These are phyloP conservation scores for Lochmaea capreae DNA, from an alignment of 2,888 invertebrate species.

Conservation along the genomic window DNA sequence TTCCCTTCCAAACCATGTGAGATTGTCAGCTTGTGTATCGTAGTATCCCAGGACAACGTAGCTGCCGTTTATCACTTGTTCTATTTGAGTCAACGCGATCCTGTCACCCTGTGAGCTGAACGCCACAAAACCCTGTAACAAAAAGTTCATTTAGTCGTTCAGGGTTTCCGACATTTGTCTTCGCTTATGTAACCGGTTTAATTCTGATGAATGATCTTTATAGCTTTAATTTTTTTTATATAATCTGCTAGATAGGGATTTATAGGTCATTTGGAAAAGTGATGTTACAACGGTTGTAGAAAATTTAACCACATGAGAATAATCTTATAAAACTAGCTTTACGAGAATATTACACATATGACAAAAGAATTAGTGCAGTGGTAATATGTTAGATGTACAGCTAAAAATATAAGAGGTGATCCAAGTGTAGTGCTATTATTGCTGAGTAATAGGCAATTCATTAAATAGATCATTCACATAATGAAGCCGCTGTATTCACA, in stretches of 20 bases:
- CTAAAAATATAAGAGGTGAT: no score
- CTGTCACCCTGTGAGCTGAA: constrained; percentile 99
- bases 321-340: no score
- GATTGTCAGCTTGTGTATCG: constrained; percentile 94
- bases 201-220: constrained; percentile 20
- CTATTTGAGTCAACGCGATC: constrained; percentile 97
- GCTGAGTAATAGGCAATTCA: no score
- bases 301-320: no score
- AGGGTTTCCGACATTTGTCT: constrained; percentile 26
- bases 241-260: neutral
- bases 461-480: no score
- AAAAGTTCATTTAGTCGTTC: constrained; percentile 35
- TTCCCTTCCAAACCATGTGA: constrained; percentile 93
- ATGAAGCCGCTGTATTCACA: no score
- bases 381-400: no score
- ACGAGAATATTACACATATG: no score
- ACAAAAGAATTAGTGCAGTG: no score
- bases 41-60: constrained; percentile 96
- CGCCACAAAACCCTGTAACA: constrained; percentile 90
- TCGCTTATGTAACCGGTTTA: constrained; percentile 9
- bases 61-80: constrained; percentile 94
- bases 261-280: neutral
- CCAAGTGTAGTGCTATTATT: no score
- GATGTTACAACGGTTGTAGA: neutral
- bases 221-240: neutral